These are phyloP conservation scores for Acronicta psi DNA, from an alignment of 2,888 invertebrate species.

Conservation along the genomic window DNA sequence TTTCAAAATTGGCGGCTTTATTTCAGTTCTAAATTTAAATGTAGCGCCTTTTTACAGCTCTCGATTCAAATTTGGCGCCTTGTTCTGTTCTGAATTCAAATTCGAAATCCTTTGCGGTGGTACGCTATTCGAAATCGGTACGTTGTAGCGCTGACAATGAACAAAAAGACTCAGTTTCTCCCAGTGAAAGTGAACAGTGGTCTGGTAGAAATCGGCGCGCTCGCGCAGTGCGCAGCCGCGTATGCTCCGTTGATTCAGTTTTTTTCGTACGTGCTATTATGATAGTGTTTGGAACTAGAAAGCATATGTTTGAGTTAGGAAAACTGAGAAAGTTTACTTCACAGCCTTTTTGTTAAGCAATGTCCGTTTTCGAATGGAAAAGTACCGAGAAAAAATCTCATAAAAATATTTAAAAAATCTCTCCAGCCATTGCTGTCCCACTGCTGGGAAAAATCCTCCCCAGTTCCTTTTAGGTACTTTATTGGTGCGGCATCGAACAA, in stretches of 20 bases:
- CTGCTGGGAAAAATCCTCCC: too few species aligned
- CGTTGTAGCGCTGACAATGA: conserved; percentile 72
- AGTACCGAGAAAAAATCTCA: background rate
- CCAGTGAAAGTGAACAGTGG: conserved; percentile 86
- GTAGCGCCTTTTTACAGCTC: conserved; percentile 52
- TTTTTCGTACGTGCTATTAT: conserved; percentile 51
- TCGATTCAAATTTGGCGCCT: conserved; percentile 36
- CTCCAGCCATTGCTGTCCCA: too few species aligned
- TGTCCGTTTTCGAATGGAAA: background rate
- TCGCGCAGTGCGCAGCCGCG: conserved; percentile 58
- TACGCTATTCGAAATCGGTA: conserved; percentile 73
- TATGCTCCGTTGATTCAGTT: conserved; percentile 54
- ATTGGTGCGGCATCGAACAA: too few species aligned
- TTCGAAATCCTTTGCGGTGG: conserved; percentile 62
- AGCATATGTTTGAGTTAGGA: conserved; percentile 41
- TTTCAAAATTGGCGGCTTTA: conserved; percentile 38
- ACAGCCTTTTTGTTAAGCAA: conserved; percentile 4
- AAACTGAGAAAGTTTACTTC: conserved; percentile 44
- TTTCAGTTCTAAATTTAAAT: conserved; percentile 46
- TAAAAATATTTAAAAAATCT: too few species aligned
- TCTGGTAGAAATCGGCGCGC: conserved; percentile 75
- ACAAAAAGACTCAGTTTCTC: conserved; percentile 86
- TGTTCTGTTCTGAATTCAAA: conserved; percentile 48
- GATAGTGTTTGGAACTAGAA: conserved; percentile 45
- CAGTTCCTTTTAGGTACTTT: too few species aligned